phyloP scores from a whole-genome alignment of 1,140 invertebrate species.

The Lerema accius region DNA sequence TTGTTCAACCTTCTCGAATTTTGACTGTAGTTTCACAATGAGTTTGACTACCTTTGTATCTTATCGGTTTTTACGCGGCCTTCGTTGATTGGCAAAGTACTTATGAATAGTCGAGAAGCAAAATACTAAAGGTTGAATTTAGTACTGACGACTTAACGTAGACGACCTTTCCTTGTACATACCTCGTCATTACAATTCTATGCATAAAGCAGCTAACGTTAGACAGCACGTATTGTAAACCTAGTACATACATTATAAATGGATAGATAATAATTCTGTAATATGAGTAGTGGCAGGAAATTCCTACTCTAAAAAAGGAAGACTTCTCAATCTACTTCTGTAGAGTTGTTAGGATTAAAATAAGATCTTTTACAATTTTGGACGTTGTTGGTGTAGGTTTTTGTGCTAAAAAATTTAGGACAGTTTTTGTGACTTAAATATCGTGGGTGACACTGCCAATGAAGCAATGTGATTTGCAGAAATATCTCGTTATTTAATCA shows the following conservation, averaged over 20 bases:
- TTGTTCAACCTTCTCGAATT: conserved; percentile 34
- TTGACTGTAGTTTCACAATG: conserved; percentile 39
- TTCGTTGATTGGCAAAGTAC: conserved; percentile 36
- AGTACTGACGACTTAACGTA: neutral
- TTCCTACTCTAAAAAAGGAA: too few relatives aligned
- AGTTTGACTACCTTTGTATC: conserved; percentile 39
- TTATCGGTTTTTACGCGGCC: conserved; percentile 39
- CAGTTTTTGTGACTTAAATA: too few relatives aligned
- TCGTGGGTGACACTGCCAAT: too few relatives aligned
- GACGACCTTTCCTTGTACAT: conserved; percentile 19
- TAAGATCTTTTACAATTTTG: too few relatives aligned
- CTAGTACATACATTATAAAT: neutral
- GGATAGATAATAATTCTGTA: too few relatives aligned
- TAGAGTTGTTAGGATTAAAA: too few relatives aligned
- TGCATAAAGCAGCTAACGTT: conserved; percentile 1
- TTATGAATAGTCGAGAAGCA: conserved; percentile 25
- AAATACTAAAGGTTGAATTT: conserved; percentile 19
- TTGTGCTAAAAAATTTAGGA: too few relatives aligned
- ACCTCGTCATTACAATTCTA: conserved; percentile 12
- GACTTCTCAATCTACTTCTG: too few relatives aligned
- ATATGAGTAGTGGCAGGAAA: too few relatives aligned
- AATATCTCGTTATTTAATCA: too few relatives aligned
- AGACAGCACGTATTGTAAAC: neutral
- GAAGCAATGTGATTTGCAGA: too few relatives aligned
- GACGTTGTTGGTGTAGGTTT: too few relatives aligned